Evolutionary conservation across 2,888 invertebrate species (phyloP).

Genomic region (Epinotia nisella): DNA sequence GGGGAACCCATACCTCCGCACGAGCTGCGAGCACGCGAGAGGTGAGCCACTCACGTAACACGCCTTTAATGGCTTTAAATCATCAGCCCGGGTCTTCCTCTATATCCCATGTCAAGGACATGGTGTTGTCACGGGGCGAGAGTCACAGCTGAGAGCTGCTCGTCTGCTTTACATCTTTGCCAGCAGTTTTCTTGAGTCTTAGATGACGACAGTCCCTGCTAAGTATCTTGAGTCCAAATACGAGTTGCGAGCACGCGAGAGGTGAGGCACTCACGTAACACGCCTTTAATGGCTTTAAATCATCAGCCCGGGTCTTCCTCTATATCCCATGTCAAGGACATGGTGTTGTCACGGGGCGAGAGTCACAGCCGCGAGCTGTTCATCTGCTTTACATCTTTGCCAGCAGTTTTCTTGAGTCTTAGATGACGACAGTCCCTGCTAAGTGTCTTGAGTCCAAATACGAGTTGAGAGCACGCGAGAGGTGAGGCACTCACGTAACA

Average conservation of each 20-base stretch:
- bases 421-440: no score
- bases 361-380: no score
- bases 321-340: no score
- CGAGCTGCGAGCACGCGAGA: slow-evolving; percentile 93
- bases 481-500: slow-evolving; percentile 82
- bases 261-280: slow-evolving; percentile 82
- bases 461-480: slow-evolving; percentile 93
- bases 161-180: no score
- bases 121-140: no score
- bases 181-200: no score
- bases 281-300: background rate
- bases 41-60: slow-evolving; percentile 82
- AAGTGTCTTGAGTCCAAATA: slow-evolving; percentile 54
- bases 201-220: no score
- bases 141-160: no score
- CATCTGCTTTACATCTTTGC: no score
- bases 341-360: no score
- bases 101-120: no score
- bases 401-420: no score
- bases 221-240: slow-evolving; percentile 54
- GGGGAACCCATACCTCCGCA: slow-evolving; percentile 98
- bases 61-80: background rate
- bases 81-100: background rate
- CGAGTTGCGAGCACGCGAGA: slow-evolving; percentile 93
- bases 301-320: background rate